These are phyloP conservation scores for Oopsacas minuta DNA, from an alignment of 37 sponge, comb jelly and placozoan species.

Conservation along the genomic window DNA sequence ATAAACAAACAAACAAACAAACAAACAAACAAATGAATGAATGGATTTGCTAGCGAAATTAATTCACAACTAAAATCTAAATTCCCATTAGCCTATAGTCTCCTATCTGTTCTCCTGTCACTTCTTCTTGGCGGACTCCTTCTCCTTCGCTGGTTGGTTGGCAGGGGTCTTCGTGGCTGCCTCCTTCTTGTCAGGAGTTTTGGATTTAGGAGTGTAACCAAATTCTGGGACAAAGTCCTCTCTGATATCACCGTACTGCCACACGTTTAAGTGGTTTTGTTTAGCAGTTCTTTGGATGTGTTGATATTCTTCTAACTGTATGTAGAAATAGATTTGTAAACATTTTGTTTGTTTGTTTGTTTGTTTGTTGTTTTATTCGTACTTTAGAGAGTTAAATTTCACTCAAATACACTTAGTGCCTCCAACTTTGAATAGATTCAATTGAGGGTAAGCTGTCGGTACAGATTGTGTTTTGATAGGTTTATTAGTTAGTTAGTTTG, in stretches of 20 bases:
- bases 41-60: not conserved
- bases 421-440: too few relatives aligned
- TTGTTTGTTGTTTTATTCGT: too few relatives aligned
- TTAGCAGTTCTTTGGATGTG: not conserved
- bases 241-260: not conserved
- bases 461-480: not conserved
- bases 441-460: not conserved
- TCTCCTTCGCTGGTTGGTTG: conserved; percentile 2
- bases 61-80: not conserved
- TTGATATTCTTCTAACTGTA: not conserved
- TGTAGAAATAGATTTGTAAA: too few relatives aligned
- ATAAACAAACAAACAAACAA: conserved; percentile 3
- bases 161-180: not conserved
- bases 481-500: not conserved
- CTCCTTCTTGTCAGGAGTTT: not conserved
- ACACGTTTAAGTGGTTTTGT: not conserved
- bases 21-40: not conserved
- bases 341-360: too few relatives aligned
- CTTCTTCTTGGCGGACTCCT: not conserved
- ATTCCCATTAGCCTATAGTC: not conserved
- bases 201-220: not conserved
- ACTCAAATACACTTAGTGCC: too few relatives aligned
- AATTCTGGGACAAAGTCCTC: not conserved
- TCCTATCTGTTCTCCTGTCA: not conserved
- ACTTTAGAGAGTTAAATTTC: too few relatives aligned